Evolutionary conservation across 2,797 vertebrate species (phyloP).

Genomic region (Cryptoprocta ferox): DNA sequence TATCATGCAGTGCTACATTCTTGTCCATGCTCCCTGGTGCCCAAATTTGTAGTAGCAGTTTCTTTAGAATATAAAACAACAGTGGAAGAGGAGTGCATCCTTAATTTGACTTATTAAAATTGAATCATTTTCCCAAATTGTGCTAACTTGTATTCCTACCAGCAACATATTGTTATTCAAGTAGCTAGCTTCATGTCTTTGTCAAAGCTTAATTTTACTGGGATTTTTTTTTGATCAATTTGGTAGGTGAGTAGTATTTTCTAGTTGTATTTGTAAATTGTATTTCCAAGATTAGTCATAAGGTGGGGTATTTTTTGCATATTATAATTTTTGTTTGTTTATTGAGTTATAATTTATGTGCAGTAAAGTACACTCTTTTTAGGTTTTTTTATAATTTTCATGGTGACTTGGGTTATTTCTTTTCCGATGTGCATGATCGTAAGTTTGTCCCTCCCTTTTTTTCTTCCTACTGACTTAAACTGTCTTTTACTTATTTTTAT

Average conservation of each 20-base stretch:
- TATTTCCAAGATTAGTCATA: background rate
- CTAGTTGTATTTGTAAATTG: background rate
- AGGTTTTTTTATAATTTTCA: background rate
- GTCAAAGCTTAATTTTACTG: background rate
- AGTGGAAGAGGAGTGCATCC: background rate
- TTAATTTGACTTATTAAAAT: background rate
- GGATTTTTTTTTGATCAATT: conserved; percentile 3
- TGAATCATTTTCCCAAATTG: background rate
- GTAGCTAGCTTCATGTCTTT: background rate
- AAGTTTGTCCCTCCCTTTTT: background rate
- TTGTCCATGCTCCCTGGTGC: background rate
- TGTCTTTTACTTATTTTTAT: background rate
- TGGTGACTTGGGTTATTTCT: background rate
- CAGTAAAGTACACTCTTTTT: background rate
- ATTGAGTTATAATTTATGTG: background rate
- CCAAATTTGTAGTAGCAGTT: background rate
- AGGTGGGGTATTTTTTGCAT: background rate
- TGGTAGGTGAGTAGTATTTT: background rate
- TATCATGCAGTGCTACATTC: background rate
- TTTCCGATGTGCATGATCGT: background rate
- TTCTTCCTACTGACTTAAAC: background rate
- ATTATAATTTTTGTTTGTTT: background rate
- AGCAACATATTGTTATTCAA: background rate
- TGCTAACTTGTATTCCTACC: background rate
- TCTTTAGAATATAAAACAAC: background rate